Base-by-base conservation (phyloP, 2,797 vertebrate species). In the Sphaeramia orbicularis region DNA sequence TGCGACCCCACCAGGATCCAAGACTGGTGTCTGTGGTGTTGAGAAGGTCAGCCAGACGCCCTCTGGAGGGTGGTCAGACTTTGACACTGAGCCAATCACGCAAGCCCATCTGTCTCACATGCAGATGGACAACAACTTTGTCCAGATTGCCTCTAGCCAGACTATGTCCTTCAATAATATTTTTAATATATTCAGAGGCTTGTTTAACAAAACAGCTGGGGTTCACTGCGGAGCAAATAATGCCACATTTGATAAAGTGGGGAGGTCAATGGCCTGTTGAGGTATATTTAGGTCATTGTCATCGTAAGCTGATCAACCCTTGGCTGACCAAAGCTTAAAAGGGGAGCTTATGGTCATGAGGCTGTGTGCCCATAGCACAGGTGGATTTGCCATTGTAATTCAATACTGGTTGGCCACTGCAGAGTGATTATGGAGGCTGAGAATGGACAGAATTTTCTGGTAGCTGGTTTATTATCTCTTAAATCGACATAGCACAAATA, bases 11-110 rank as follows among this genome's bases (percentile, higher is more conserved):
- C 55, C 61, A 61, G 80, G 60, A 62, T 73, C 61, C 60, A 74
- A 72, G 74, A 71, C 55, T 13, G 49, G 75, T 77, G 67, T 81
- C 84, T 64, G 61, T 40, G 58, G 81, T 63, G 58, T 76, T 14
- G 72, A 80, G 80, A 89, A 92, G 93, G 93, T 93, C 90, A 93
- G 63, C 76, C 79, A 76, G 78, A 78, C 55, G 47, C 79, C 86
- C 90, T 81, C 76, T 73, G 84, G 81, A 76, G 77, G 77, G 70
- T 47, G 76, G 73, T 84, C 81, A 78, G 74, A 72, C 53, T 78
- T 65, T 88, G 85, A 87, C 87, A 65, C 64, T 43, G 50, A 18
- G 79, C 90, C 89, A 83, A 38, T 83, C 82, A 84, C 56, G 41
- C 73, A 68, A 72, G 58, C 69, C 30, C 4, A 21, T 76, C 74